Evolutionary conservation across 1,140 invertebrate genomes (phyloP).

Genomic region (Drosophila neocordata): DNA sequence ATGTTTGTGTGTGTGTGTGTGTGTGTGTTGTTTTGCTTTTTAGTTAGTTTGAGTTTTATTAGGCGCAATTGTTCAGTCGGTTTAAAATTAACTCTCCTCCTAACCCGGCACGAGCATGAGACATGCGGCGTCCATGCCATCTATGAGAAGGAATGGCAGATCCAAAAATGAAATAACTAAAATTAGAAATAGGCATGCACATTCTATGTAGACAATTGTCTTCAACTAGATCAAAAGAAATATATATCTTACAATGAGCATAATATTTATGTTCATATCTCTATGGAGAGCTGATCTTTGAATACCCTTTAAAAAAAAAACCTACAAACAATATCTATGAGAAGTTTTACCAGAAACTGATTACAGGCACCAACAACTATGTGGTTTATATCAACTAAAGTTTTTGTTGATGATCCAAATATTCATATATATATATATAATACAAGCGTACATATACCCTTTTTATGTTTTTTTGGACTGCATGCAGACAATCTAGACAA

Average conservation of each 20-base stretch:
- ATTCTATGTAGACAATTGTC: conserved; percentile 10
- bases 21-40: conserved; percentile 2
- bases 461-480: not conserved
- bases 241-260: not conserved
- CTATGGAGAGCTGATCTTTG: no score
- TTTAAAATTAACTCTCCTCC: conserved; percentile 48
- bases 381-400: no score
- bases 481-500: not conserved
- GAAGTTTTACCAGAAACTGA: no score
- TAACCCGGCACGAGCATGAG: conserved; percentile 58
- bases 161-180: conserved; percentile 7
- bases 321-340: no score
- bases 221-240: conserved; percentile 7
- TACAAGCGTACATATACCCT: not conserved
- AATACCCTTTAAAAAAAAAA: no score
- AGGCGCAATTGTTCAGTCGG: conserved; percentile 44
- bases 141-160: not conserved
- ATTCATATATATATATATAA: no score
- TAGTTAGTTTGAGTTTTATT: conserved; percentile 40
- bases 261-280: no score
- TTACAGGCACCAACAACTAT: no score
- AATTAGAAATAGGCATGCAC: conserved; percentile 4
- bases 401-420: no score
- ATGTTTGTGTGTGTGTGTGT: no score
- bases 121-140: conserved; percentile 15